Conservation (phyloP, 2,888 invertebrate species). For the Choreutis nemorana region DNA sequence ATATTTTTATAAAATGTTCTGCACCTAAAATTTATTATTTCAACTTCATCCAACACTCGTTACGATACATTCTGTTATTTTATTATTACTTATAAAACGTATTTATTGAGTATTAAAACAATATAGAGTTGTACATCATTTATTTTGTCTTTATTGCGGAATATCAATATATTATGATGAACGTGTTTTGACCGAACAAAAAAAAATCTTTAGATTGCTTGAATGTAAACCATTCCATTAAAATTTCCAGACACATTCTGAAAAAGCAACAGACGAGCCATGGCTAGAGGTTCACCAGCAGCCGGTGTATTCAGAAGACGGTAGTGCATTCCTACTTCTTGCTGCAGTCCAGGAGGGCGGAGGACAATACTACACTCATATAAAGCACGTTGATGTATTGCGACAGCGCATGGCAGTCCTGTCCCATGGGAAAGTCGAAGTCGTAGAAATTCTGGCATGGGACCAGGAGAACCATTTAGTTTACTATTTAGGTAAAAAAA, state of each 20-base stretch:
- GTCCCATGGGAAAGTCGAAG: conserved; percentile 87
- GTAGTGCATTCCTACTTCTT: conserved; percentile 82
- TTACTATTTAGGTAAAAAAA: conserved; percentile 68
- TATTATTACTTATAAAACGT: too few relatives aligned
- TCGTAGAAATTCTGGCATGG: conserved; percentile 83
- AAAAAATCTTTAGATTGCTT: too few relatives aligned
- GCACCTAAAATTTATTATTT: too few relatives aligned
- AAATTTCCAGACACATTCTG: conserved; percentile 75
- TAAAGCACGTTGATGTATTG: conserved; percentile 84
- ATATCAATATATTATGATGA: too few relatives aligned
- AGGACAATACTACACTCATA: conserved; percentile 86
- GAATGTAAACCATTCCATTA: too few relatives aligned
- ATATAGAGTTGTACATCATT: too few relatives aligned
- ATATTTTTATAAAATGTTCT: too few relatives aligned
- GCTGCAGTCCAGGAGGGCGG: conserved; percentile 86
- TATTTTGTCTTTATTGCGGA: too few relatives aligned
- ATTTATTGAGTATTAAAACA: too few relatives aligned
- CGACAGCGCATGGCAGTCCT: conserved; percentile 85
- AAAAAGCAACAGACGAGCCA: conserved; percentile 82
- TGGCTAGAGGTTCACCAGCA: conserved; percentile 88
- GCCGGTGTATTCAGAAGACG: conserved; percentile 84
- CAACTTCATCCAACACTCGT: too few relatives aligned
- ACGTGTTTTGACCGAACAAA: too few relatives aligned
- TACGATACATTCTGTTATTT: too few relatives aligned
- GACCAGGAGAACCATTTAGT: conserved; percentile 84